A percentile compares a stretch with the other conserved stretches of the same genome.
These are phyloP conservation scores for Nephrotoma appendiculata DNA, from an alignment of 2,888 invertebrate genomes.

Conservation along the genomic window DNA sequence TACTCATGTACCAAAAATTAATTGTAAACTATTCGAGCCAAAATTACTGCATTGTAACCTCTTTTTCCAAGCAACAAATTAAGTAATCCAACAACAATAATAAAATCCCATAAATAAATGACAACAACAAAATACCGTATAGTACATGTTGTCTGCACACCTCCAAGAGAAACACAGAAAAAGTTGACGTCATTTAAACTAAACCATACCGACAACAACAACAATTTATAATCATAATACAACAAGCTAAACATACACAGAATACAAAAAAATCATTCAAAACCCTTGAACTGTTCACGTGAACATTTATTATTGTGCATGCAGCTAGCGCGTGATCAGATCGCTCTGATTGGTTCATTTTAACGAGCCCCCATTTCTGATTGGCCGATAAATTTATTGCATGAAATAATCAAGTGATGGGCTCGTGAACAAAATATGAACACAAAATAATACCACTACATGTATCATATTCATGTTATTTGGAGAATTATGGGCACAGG, in stretches of 20 bases:
- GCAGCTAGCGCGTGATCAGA: conserved; percentile 58
- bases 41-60: neutral
- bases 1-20: neutral
- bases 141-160: conserved; percentile 5
- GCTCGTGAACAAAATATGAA: neutral
- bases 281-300: conserved; percentile 42
- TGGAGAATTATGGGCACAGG: neutral
- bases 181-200: neutral
- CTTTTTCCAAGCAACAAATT: neutral
- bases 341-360: conserved; percentile 41
- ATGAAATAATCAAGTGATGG: conserved; percentile 1
- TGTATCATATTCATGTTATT: neutral
- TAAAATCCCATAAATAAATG: neutral
- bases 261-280: neutral
- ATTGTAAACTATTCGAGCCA: neutral
- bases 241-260: neutral
- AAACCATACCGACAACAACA: neutral
- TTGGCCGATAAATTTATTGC: neutral
- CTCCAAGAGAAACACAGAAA: conserved; percentile 2
- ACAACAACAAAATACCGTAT: neutral
- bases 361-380: conserved; percentile 51
- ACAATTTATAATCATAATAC: neutral
- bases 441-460: neutral
- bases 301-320: conserved; percentile 53
- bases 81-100: neutral